Evolutionary conservation across 2,113 vertebrate species (phyloP).

Genomic region (Labeo rohita): DNA sequence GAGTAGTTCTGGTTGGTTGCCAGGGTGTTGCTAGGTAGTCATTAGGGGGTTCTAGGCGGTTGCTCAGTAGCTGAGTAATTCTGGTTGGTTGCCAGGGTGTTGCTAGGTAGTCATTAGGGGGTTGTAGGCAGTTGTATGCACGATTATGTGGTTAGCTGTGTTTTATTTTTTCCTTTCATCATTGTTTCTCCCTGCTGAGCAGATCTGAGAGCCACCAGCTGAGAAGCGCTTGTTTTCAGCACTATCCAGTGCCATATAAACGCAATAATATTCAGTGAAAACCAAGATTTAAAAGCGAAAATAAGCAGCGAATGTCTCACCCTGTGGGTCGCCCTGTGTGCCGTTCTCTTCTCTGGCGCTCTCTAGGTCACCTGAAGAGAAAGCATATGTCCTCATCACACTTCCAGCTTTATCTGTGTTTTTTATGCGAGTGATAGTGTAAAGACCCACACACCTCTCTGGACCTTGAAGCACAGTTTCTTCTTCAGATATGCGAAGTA

Average conservation of each 20-base stretch:
- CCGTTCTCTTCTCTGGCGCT: constrained; percentile 67
- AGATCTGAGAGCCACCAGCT: background rate
- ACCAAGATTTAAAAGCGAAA: background rate
- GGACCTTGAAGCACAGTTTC: constrained; percentile 87
- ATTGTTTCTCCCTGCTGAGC: background rate
- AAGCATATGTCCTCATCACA: constrained; percentile 26
- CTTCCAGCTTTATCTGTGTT: background rate
- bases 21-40: too few species aligned
- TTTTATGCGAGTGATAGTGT: background rate
- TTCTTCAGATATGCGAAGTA: constrained; percentile 90
- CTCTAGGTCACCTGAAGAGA: constrained; percentile 66
- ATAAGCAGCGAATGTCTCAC: constrained; percentile 54
- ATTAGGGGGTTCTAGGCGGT: too few species aligned
- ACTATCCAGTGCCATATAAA: background rate
- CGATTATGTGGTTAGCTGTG: too few species aligned
- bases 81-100: too few species aligned
- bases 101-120: too few species aligned
- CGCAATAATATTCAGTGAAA: background rate
- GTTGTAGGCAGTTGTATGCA: too few species aligned
- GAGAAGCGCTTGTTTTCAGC: background rate
- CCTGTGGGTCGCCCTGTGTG: constrained; percentile 71
- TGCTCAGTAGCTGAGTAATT: too few species aligned
- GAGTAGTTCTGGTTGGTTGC: too few species aligned
- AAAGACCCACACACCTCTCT: constrained; percentile 62
- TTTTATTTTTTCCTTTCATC: background rate